Percentiles rank a stretch among this genome's conserved stretches.
phyloP scores from a whole-genome alignment of 2,888 invertebrate species.

The Morinoia aosen region DNA sequence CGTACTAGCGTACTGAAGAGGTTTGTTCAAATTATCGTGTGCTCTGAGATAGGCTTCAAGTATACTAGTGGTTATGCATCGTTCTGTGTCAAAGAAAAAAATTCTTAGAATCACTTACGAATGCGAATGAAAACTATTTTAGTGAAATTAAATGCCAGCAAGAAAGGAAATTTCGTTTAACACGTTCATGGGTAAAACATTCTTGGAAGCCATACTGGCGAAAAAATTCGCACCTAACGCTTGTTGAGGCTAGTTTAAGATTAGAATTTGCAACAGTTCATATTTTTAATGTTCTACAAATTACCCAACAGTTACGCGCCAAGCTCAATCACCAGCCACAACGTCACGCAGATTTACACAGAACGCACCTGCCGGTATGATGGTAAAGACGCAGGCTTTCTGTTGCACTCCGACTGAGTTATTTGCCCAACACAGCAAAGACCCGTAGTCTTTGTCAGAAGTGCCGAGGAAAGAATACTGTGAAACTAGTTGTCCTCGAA shows the following conservation, averaged over 20 bases:
- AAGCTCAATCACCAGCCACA: not conserved
- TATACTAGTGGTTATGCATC: no score
- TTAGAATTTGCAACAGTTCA: not conserved
- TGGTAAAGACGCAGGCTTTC: slow-evolving; percentile 90
- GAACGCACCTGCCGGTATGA: slow-evolving; percentile 88
- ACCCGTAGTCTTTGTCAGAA: slow-evolving; percentile 88
- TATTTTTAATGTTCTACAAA: not conserved
- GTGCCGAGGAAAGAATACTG: slow-evolving; percentile 63
- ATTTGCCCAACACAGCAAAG: slow-evolving; percentile 86
- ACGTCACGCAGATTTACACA: not conserved
- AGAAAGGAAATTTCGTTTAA: no score
- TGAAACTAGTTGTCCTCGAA: slow-evolving; percentile 60
- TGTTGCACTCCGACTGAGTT: slow-evolving; percentile 88
- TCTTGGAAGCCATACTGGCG: not conserved
- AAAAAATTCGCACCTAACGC: no score
- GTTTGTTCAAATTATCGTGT: no score
- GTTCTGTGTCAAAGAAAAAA: no score
- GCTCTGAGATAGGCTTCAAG: no score
- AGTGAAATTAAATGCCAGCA: no score
- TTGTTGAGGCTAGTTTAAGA: not conserved
- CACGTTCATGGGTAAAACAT: no score
- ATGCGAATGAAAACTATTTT: no score
- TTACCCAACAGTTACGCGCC: not conserved
- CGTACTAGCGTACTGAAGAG: no score
- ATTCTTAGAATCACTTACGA: no score